These are phyloP conservation scores for Bombus confusus DNA, from an alignment of 1,140 invertebrate genomes.

Conservation along the genomic window DNA sequence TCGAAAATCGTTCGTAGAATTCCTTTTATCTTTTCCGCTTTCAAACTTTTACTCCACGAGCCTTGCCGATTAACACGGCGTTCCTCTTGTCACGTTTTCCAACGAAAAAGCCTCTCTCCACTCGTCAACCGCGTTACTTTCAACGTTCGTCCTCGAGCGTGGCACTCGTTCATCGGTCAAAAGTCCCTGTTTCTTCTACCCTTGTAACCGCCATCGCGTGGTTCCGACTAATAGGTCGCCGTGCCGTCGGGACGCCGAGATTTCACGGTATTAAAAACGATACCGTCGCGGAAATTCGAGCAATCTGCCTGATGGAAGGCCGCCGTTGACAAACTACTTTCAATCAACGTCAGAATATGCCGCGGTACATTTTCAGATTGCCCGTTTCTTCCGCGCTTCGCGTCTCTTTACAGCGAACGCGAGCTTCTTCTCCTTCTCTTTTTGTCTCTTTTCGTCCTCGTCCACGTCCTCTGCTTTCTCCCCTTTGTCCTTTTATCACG, in stretches of 20 bases:
- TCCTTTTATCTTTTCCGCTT: no score
- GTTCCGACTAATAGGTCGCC: constrained; percentile 21
- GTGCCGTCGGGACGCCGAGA: background rate
- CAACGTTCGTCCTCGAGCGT: background rate
- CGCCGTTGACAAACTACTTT: constrained; percentile 43
- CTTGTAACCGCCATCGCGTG: background rate
- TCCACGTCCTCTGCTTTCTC: no score
- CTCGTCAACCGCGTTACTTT: background rate
- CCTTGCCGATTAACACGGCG: background rate
- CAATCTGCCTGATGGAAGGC: constrained; percentile 42
- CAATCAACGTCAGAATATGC: constrained; percentile 36
- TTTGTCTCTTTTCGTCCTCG: background rate
- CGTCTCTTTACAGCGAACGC: background rate
- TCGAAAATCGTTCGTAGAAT: no score
- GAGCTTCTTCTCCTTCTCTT: background rate
- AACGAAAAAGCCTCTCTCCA: background rate
- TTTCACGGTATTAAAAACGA: constrained; percentile 41
- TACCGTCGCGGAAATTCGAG: constrained; percentile 20
- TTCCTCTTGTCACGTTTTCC: no score
- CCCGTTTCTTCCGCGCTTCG: background rate
- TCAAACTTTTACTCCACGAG: background rate
- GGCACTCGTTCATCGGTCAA: no score
- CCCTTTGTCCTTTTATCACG: background rate
- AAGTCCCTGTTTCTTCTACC: no score
- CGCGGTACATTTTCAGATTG: constrained; percentile 35